These are phyloP conservation scores for Epizoanthus rinbou DNA, from an alignment of 92 coral and sea anemone genomes.

Conservation along the genomic window DNA sequence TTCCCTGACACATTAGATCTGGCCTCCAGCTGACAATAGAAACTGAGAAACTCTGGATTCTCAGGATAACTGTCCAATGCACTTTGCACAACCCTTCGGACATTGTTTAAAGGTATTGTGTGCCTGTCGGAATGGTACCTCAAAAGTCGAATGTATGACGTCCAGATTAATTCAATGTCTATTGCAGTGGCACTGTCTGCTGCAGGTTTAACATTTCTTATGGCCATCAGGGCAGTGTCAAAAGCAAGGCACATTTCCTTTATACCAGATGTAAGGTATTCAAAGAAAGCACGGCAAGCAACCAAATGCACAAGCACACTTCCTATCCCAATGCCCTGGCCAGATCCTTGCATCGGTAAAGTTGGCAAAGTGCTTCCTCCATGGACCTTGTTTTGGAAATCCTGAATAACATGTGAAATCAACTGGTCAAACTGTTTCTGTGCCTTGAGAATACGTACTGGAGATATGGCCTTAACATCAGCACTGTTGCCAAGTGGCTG, in stretches of 20 bases:
- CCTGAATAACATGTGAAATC: conserved; percentile 33
- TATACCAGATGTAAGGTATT: conserved; percentile 81
- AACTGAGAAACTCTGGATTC: conserved; percentile 75
- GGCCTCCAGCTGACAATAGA: conserved; percentile 71
- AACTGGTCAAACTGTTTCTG: conserved; percentile 54
- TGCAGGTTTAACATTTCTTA: conserved; percentile 15
- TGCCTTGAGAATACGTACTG: conserved; percentile 65
- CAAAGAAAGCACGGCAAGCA: conserved; percentile 80
- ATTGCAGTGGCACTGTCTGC: conserved; percentile 44
- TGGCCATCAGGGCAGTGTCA: conserved; percentile 47
- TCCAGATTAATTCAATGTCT: conserved; percentile 69
- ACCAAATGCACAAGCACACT: conserved; percentile 64
- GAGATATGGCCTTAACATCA: conserved; percentile 40
- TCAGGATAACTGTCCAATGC: conserved; percentile 70
- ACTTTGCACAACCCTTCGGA: conserved; percentile 45
- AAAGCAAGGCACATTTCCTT: conserved; percentile 64
- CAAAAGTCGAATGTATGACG: conserved; percentile 64
- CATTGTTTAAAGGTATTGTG: conserved; percentile 66
- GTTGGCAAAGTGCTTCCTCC: conserved; percentile 5
- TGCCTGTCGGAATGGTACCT: conserved; percentile 63
- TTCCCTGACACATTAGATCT: conserved; percentile 82
- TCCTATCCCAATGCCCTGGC: conserved; percentile 45
- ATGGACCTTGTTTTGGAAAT: not conserved
- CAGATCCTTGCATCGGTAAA: conserved; percentile 32
- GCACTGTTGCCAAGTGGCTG: conserved; percentile 39